Evolutionary conservation across 2,113 vertebrate species (phyloP).

Genomic region (Callionymus lyra): DNA sequence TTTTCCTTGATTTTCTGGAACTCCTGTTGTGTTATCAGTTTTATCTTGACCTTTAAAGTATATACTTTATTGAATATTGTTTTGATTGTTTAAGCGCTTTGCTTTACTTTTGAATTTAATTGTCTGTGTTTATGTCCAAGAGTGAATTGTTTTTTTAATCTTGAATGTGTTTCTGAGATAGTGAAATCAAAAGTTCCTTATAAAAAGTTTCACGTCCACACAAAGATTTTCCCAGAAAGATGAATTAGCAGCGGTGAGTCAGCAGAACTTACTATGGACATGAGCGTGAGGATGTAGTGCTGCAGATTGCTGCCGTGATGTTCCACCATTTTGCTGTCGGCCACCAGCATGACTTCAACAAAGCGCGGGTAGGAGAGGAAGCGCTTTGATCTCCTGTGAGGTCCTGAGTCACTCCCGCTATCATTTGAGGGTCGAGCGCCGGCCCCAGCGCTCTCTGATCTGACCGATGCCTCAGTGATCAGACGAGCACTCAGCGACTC

Average conservation of each 20-base stretch:
- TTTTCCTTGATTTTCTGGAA: no score
- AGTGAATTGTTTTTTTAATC: no score
- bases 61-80: no score
- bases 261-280: slow-evolving; percentile 92
- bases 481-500: slow-evolving; percentile 65
- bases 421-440: slow-evolving; percentile 54
- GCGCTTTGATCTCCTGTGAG: slow-evolving; percentile 82
- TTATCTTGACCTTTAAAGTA: no score
- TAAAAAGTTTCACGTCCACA: no score
- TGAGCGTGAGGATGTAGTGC: slow-evolving; percentile 92
- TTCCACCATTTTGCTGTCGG: slow-evolving; percentile 91
- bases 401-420: slow-evolving; percentile 63
- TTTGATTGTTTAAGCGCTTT: no score
- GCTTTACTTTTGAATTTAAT: no score
- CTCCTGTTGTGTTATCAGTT: no score
- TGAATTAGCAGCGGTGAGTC: background rate
- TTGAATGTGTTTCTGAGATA: no score
- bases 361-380: slow-evolving; percentile 96
- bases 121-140: no score
- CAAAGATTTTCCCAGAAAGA: no score
- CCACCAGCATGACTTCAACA: slow-evolving; percentile 97
- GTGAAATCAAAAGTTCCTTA: no score
- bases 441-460: slow-evolving; percentile 24
- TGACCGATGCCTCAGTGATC: slow-evolving; percentile 48
- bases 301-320: slow-evolving; percentile 92